phyloP scores from a whole-genome alignment of 2,797 vertebrate genomes.

The Perodicticus potto region DNA sequence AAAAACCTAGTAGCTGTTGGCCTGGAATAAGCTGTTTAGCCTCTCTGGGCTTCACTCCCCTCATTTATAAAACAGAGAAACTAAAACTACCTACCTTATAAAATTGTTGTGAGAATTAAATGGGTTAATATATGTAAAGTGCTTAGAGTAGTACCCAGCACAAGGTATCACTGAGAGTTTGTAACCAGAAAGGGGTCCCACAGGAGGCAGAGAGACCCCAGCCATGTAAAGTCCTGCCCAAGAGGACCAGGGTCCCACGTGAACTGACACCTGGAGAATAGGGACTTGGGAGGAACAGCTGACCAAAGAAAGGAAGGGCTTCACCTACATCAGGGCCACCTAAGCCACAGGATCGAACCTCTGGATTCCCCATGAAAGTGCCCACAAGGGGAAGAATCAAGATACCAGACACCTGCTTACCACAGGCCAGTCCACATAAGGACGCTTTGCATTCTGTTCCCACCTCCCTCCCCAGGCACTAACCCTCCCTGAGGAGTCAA shows the following conservation, averaged over 20 bases:
- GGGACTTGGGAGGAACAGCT: too few species aligned
- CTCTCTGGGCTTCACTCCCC: neutral
- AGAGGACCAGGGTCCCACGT: neutral
- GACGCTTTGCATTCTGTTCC: neutral
- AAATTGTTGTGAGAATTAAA: neutral
- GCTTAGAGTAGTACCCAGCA: neutral
- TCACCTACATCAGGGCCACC: neutral
- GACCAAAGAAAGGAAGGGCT: neutral
- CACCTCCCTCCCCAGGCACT: neutral
- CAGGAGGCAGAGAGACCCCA: neutral
- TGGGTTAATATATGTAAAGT: neutral
- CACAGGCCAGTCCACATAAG: neutral
- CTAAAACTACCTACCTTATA: constrained; percentile 4
- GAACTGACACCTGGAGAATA: neutral
- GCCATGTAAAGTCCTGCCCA: neutral
- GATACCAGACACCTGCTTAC: neutral
- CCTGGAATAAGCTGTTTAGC: neutral
- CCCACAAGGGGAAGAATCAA: neutral
- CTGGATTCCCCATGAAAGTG: neutral
- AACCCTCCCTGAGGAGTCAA: neutral
- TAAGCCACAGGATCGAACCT: neutral
- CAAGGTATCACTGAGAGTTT: neutral
- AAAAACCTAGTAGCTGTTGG: neutral
- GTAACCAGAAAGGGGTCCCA: neutral
- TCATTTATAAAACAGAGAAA: neutral